phyloP scores from a whole-genome alignment of 2,888 invertebrate species.

The Alloscopus bannaensis region DNA sequence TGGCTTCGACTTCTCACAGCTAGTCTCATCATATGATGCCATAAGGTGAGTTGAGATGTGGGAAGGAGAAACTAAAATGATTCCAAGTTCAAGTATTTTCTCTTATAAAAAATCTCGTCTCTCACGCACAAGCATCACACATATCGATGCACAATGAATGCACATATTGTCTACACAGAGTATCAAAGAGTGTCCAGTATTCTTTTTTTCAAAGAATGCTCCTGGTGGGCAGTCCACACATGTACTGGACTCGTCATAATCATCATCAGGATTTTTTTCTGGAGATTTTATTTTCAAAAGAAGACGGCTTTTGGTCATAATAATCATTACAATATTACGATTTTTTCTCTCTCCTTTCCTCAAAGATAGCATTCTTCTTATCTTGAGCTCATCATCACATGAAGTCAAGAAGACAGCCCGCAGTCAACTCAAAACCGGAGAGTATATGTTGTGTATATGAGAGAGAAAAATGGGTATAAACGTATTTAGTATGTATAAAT shows the following conservation, averaged over 20 bases:
- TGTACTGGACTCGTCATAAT: constrained; percentile 43
- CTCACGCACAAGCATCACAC: no score
- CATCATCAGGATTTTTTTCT: constrained; percentile 33
- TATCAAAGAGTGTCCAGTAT: constrained; percentile 48
- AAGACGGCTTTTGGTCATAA: constrained; percentile 49
- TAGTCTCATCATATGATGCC: constrained; percentile 2
- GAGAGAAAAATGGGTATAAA: no score
- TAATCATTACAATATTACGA: constrained; percentile 55
- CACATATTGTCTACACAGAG: no score
- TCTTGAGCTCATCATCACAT: constrained; percentile 20
- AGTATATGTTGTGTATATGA: no score
- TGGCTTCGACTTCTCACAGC: no score
- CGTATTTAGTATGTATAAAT: no score
- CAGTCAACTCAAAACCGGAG: constrained; percentile 15
- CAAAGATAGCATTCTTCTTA: constrained; percentile 28
- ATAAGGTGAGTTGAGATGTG: neutral
- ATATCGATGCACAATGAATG: no score
- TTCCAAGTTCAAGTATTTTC: constrained; percentile 61
- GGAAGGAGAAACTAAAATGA: neutral
- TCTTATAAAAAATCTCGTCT: no score
- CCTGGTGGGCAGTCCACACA: constrained; percentile 58
- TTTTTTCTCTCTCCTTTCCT: constrained; percentile 3
- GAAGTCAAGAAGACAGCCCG: constrained; percentile 9
- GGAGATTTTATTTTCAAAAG: constrained; percentile 16
- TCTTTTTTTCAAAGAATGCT: constrained; percentile 23